These are phyloP conservation scores for Scelioninae gen. 2 DNA, from an alignment of 2,888 invertebrate species.

Conservation along the genomic window DNA sequence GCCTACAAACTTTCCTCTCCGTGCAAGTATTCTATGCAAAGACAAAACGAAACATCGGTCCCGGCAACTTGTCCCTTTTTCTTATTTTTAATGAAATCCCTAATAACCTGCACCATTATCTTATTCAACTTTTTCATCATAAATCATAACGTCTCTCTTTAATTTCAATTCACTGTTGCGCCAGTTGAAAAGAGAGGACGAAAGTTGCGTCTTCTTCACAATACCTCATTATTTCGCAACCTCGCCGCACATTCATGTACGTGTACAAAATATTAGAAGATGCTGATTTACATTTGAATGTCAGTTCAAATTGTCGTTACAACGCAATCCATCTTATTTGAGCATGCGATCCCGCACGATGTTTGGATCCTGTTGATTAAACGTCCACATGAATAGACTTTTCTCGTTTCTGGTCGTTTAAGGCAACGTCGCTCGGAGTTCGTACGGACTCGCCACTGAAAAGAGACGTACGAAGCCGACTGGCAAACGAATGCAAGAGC, in stretches of 20 bases:
- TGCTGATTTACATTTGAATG: conserved; percentile 57
- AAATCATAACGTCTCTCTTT: conserved; percentile 21
- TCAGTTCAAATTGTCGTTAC: conserved; percentile 58
- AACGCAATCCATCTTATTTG: conserved; percentile 56
- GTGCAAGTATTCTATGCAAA: too few relatives aligned
- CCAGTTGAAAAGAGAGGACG: conserved; percentile 14
- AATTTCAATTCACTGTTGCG: conserved; percentile 25
- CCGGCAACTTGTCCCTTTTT: background rate
- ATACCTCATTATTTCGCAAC: conserved; percentile 53
- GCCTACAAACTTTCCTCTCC: too few relatives aligned
- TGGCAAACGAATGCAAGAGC: conserved; percentile 20
- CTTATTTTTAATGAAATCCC: conserved; percentile 10
- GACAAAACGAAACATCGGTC: background rate
- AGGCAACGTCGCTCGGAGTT: conserved; percentile 49
- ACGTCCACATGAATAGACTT: conserved; percentile 65
- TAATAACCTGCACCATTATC: conserved; percentile 7
- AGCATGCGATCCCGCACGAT: conserved; percentile 44
- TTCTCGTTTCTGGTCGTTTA: conserved; percentile 60
- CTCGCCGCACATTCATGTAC: conserved; percentile 41
- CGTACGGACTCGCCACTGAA: conserved; percentile 46
- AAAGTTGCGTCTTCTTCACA: conserved; percentile 47
- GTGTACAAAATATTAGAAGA: conserved; percentile 56
- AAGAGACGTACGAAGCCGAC: conserved; percentile 35
- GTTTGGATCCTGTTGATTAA: conserved; percentile 67
- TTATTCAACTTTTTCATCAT: background rate